Base-by-base conservation (phyloP, 2,113 vertebrate genomes). In the Malurus alboscapulatus region DNA sequence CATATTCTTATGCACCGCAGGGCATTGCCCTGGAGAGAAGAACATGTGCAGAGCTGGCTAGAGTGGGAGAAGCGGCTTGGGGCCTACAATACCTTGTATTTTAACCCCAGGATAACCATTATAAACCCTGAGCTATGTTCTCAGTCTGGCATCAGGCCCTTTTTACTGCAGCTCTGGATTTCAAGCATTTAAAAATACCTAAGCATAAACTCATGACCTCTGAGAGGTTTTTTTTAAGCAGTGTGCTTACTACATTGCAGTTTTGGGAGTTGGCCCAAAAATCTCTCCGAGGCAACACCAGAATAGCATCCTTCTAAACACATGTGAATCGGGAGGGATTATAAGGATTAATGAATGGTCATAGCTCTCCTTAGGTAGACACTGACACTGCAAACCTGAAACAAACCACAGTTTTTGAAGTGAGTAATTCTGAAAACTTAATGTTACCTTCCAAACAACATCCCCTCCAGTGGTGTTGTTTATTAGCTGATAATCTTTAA, bases 301-400 rank as follows among this genome's bases (percentile, higher is more conserved):
- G 83, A 95, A 93, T 86, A 93, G 63, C 65, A 93, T 86, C 86
- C 34, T 84, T 81, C 76, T 72, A 95, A 94, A 82, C 20, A 26
- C 9, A 8, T 75, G 66, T 58, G 87, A 72, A 68, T 66, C 78
- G 71, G 80, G 88, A 92, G 42, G 69, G 76, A 87, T 95, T 94
- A 76, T 61, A 48, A 63, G 77, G 80, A 90, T 93, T 88, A 93
- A 90, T 75, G 53, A 82, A 67, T 47, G 32, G 42, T 87, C 38
- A n/a, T 21, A 66, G 42, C 34, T 50, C 61, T 94, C 36, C 36
- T 53, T 76, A 92, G 61, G 75, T 86, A 77, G 88, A 78, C 36
- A 27, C 50, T 2, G 8, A 73, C 85, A n/a, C 93, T 78, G 73
- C 32, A 92, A 80, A 91, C 40, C 36, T 73, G 85, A 96, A 95